phyloP scores from a whole-genome alignment of 1,140 invertebrate species.

The Cryptotermes secundus region DNA sequence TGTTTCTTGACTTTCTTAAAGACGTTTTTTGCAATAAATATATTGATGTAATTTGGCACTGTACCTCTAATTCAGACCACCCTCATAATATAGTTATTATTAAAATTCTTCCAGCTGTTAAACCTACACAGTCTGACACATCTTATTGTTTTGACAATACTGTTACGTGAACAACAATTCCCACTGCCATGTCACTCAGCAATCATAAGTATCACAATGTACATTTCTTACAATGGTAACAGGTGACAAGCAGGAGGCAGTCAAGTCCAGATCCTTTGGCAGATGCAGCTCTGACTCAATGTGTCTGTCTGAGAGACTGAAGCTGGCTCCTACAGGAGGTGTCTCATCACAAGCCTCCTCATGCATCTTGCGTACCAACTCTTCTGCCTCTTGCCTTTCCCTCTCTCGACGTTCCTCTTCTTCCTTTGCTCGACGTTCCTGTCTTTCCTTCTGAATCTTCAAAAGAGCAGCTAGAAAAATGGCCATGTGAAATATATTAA shows the following conservation, averaged over 20 bases:
- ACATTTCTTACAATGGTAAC: background rate
- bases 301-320: background rate
- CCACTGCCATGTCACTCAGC: too few relatives aligned
- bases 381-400: conserved; percentile 55
- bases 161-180: too few relatives aligned
- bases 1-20: too few relatives aligned
- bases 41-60: too few relatives aligned
- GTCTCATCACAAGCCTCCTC: conserved; percentile 45
- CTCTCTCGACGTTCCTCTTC: conserved; percentile 52
- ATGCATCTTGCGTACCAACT: conserved; percentile 54
- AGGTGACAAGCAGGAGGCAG: background rate
- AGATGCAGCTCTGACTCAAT: background rate
- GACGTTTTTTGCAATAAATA: too few relatives aligned
- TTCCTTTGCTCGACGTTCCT: conserved; percentile 36
- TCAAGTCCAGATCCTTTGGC: background rate
- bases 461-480: conserved; percentile 50
- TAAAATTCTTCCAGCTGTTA: too few relatives aligned
- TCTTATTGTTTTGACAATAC: too few relatives aligned
- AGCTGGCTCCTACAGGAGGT: background rate
- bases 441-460: conserved; percentile 56
- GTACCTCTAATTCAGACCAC: too few relatives aligned
- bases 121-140: too few relatives aligned
- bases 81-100: too few relatives aligned
- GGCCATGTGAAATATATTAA: background rate
- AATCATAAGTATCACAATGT: too few relatives aligned